A percentile compares a stretch with the other conserved stretches of the same genome.
Conservation (phyloP, 2,113 vertebrate species). For the Paradoxurus hermaphroditus region DNA sequence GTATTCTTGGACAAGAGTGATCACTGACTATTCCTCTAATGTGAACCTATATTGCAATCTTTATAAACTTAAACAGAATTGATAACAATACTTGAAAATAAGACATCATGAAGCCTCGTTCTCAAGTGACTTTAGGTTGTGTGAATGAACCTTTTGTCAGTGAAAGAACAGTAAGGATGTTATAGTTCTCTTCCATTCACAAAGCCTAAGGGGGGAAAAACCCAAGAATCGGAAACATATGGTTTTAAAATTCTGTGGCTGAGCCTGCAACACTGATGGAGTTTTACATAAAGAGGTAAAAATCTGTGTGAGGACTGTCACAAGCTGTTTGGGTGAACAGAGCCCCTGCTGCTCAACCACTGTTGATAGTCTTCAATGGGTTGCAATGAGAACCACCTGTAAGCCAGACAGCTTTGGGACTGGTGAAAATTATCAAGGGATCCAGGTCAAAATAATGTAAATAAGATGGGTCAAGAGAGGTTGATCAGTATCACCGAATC, state of each 20-base stretch:
- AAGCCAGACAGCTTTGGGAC: slow-evolving; percentile 73
- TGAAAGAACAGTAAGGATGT: slow-evolving; percentile 46
- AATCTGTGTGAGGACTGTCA: slow-evolving; percentile 87
- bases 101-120: background rate
- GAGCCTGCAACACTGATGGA: slow-evolving; percentile 81
- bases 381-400: slow-evolving; percentile 93
- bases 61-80: background rate
- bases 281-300: slow-evolving; percentile 91
- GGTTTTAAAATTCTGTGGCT: slow-evolving; percentile 83
- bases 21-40: background rate
- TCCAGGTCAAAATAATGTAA: slow-evolving; percentile 78
- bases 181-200: slow-evolving; percentile 67
- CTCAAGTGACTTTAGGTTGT: slow-evolving; percentile 36
- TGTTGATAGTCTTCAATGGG: slow-evolving; percentile 86
- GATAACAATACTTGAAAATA: slow-evolving; percentile 46
- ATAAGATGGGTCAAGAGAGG: slow-evolving; percentile 73
- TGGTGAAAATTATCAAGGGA: slow-evolving; percentile 74
- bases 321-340: slow-evolving; percentile 85
- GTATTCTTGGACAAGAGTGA: background rate
- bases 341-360: slow-evolving; percentile 84
- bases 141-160: slow-evolving; percentile 41
- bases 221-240: slow-evolving; percentile 88
- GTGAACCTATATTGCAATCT: background rate
- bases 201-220: slow-evolving; percentile 60
- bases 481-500: slow-evolving; percentile 68